These are phyloP conservation scores for Tipula helvola DNA, from an alignment of 2,888 invertebrate genomes.

Conservation along the genomic window DNA sequence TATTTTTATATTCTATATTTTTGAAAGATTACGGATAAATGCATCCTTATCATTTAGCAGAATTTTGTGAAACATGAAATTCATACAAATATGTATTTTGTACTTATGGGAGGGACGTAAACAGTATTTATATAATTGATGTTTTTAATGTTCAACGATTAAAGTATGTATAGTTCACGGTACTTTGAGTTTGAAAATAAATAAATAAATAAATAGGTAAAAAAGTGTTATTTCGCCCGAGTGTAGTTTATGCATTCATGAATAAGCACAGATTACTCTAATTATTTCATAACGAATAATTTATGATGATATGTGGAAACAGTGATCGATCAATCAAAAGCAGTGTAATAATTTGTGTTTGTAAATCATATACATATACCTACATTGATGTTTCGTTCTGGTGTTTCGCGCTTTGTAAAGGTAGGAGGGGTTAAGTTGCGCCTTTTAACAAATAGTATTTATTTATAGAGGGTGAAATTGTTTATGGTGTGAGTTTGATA, in stretches of 20 bases:
- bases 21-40: background rate
- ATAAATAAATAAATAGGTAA: background rate
- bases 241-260: background rate
- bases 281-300: background rate
- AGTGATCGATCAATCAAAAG: background rate
- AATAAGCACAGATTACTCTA: no score
- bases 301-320: background rate
- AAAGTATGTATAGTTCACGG: background rate
- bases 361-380: background rate
- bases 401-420: background rate
- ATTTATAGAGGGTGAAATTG: background rate
- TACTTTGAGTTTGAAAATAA: background rate
- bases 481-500: background rate
- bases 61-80: background rate
- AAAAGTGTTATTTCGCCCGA: background rate
- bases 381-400: background rate
- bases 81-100: background rate
- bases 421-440: background rate
- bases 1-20: background rate
- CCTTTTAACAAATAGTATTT: background rate
- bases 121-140: background rate
- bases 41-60: background rate
- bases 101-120: background rate
- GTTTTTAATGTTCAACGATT: background rate
- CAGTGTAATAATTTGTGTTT: background rate